Percentiles rank a stretch among this genome's conserved stretches.
Conservation (phyloP, 2,797 vertebrate genomes). For the Neoniphon sammara region DNA sequence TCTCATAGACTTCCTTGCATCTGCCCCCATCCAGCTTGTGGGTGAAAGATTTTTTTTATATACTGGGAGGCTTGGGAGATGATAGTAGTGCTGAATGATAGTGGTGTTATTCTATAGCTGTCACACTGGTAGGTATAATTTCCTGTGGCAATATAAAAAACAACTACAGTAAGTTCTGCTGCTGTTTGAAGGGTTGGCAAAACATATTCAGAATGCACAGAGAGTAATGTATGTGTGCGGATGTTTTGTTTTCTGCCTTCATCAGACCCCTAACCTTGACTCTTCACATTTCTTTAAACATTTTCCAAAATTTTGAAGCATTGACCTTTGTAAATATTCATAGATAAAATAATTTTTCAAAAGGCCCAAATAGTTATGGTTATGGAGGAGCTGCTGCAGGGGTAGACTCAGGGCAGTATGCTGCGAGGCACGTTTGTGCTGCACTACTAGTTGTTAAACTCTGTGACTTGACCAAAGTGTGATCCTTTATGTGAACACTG, state of each 20-base stretch:
- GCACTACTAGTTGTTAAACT: constrained; percentile 50
- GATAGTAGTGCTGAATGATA: not conserved
- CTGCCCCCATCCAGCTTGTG: constrained; percentile 8
- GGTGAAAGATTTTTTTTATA: constrained; percentile 33
- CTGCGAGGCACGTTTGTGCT: constrained; percentile 48
- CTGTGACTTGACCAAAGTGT: constrained; percentile 39
- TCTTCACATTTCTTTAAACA: constrained; percentile 60
- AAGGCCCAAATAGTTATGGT: constrained; percentile 20
- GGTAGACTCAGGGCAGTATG: constrained; percentile 42
- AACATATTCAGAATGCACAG: constrained; percentile 60
- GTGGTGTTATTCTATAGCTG: constrained; percentile 15
- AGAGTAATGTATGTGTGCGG: constrained; percentile 36
- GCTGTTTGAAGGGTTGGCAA: constrained; percentile 45
- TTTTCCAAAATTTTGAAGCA: constrained; percentile 65
- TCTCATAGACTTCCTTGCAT: constrained; percentile 23
- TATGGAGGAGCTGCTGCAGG: constrained; percentile 9
- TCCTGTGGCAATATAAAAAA: constrained; percentile 5
- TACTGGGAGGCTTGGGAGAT: not conserved
- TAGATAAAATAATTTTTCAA: constrained; percentile 62
- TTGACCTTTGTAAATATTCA: constrained; percentile 77
- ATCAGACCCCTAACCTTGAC: constrained; percentile 60
- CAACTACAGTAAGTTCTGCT: constrained; percentile 20
- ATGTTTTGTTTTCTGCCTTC: constrained; percentile 62
- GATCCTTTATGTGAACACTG: constrained; percentile 33
- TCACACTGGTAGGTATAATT: constrained; percentile 31